A percentile compares a stretch with the other conserved stretches of the same genome.
These are phyloP conservation scores for Zosterops japonicus DNA, from an alignment of 2,113 vertebrate species.

Conservation along the genomic window DNA sequence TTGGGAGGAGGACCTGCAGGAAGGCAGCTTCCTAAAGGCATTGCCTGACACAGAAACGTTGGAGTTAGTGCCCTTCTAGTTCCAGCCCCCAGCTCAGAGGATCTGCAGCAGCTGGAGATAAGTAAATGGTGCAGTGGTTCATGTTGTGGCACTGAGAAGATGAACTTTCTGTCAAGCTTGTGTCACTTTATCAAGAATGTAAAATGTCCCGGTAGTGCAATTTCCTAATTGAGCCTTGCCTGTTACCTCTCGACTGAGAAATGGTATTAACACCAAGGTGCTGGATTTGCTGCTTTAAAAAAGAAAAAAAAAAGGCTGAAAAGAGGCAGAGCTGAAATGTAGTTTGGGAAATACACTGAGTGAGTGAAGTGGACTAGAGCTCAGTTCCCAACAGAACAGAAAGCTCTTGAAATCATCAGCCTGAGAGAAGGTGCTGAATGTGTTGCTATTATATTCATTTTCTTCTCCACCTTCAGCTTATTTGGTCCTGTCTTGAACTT, in stretches of 20 bases:
- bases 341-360: background rate
- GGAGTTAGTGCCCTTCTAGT: background rate
- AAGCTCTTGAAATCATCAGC: background rate
- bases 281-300: background rate
- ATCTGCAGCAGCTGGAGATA: background rate
- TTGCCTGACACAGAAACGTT: fast-evolving
- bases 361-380: background rate
- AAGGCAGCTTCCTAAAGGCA: background rate
- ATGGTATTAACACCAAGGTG: background rate
- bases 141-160: background rate
- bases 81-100: background rate
- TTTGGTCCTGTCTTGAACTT: background rate
- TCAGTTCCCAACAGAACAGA: background rate
- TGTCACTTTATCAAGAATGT: background rate
- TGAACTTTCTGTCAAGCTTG: background rate
- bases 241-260: background rate
- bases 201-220: background rate
- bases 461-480: background rate
- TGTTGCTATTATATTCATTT: background rate
- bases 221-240: background rate
- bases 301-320: background rate
- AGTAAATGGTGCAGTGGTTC: background rate
- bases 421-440: background rate
- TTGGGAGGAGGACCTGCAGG: background rate
- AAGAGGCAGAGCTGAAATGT: background rate